Evolutionary conservation across 2,888 invertebrate genomes (phyloP).

Genomic region (Agapostemon virescens): DNA sequence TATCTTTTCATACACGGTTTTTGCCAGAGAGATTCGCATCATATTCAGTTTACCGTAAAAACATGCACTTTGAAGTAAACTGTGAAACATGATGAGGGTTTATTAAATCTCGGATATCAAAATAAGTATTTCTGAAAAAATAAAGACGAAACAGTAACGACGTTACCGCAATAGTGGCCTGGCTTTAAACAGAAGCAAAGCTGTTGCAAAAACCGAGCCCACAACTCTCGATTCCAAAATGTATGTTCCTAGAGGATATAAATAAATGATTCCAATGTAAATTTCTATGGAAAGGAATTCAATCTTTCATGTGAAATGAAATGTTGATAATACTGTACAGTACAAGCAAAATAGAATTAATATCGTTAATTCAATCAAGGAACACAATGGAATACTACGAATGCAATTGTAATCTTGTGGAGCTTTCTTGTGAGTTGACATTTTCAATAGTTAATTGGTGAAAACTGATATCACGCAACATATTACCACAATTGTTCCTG

Average conservation of each 20-base stretch:
- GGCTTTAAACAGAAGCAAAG: not conserved
- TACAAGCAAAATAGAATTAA: no score
- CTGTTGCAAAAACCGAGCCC: constrained; percentile 18
- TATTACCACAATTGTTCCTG: no score
- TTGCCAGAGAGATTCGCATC: not conserved
- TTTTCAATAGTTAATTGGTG: no score
- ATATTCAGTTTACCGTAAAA: constrained; percentile 4
- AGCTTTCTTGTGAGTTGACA: no score
- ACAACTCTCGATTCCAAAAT: not conserved
- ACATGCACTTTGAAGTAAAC: not conserved
- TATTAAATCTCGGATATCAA: not conserved
- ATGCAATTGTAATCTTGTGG: no score
- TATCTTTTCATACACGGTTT: not conserved
- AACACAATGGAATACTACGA: no score
- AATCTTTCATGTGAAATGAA: no score
- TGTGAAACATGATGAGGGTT: constrained; percentile 1
- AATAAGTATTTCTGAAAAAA: constrained; percentile 5
- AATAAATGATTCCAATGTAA: not conserved
- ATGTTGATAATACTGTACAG: no score
- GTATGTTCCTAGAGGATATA: not conserved
- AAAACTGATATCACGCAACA: no score
- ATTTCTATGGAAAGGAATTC: no score
- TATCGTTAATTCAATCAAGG: no score
- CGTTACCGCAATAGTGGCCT: not conserved
- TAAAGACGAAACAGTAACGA: not conserved